Evolutionary conservation across 2,888 invertebrate species (phyloP).

Genomic region (Frankliniella intonsa): DNA sequence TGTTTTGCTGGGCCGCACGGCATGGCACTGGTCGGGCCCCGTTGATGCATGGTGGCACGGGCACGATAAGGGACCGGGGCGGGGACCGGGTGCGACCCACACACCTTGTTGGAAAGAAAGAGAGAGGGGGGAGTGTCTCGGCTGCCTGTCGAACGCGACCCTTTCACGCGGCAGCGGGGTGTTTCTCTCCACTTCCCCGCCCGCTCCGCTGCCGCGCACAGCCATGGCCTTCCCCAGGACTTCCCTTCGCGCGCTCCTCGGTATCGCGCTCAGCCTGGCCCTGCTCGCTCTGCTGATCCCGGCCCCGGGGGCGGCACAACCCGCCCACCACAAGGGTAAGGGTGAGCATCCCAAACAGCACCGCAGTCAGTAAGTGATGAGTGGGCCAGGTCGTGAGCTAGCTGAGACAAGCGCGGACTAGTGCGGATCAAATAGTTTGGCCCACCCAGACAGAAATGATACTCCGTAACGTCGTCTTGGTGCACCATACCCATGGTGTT

Average conservation of each 20-base stretch:
- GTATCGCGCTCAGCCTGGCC: neutral
- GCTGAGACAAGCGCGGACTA: too few species aligned
- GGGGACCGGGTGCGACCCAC: too few species aligned
- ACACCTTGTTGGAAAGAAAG: too few species aligned
- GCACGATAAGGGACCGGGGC: neutral
- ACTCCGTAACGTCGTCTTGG: too few species aligned
- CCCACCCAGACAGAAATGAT: too few species aligned
- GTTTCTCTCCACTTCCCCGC: too few species aligned
- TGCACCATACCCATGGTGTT: too few species aligned
- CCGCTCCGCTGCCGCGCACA: neutral
- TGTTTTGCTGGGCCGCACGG: too few species aligned
- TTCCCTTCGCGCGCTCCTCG: neutral
- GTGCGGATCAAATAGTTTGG: too few species aligned
- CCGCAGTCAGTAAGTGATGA: too few species aligned
- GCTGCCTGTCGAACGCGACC: neutral
- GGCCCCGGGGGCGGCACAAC: neutral
- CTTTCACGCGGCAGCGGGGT: too few species aligned
- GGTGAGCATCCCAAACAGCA: neutral
- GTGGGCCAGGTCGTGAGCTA: too few species aligned
- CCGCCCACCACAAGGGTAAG: conserved; percentile 17
- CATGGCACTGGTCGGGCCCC: neutral
- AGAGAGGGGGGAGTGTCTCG: neutral
- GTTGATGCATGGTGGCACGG: neutral
- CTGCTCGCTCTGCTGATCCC: neutral
- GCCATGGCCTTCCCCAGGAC: neutral